phyloP scores from a whole-genome alignment of 2,888 invertebrate genomes.

The Folsomia candida region DNA sequence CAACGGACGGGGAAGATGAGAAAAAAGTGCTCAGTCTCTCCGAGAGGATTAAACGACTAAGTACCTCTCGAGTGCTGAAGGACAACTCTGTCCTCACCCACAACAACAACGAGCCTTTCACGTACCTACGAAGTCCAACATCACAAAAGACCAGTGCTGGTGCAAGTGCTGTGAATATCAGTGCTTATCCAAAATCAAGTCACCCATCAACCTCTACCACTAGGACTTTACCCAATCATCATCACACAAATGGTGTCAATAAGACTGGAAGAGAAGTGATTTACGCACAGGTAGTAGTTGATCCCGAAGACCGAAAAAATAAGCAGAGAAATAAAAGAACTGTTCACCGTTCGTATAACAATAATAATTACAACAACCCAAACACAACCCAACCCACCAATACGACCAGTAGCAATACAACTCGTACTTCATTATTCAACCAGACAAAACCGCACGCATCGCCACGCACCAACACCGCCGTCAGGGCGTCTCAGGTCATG shows the following conservation, averaged over 20 bases:
- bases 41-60: not conserved
- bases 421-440: not conserved
- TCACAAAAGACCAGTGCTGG: not conserved
- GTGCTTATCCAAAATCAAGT: not conserved
- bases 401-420: not conserved
- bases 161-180: no score
- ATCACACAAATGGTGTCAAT: no score
- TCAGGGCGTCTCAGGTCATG: not conserved
- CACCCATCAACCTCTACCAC: not conserved
- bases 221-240: no score
- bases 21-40: slow-evolving; percentile 3
- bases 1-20: slow-evolving; percentile 1
- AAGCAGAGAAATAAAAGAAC: not conserved
- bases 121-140: not conserved
- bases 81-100: not conserved
- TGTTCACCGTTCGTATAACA: slow-evolving; percentile 1
- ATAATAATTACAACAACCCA: not conserved
- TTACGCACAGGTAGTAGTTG: not conserved
- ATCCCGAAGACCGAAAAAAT: not conserved
- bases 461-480: no score
- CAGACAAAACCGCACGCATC: no score
- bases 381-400: not conserved
- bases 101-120: slow-evolving; percentile 6
- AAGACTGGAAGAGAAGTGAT: not conserved
- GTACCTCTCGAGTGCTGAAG: not conserved